Evolutionary conservation across 1,140 invertebrate genomes (phyloP).

Genomic region (Cotesia vestalis): DNA sequence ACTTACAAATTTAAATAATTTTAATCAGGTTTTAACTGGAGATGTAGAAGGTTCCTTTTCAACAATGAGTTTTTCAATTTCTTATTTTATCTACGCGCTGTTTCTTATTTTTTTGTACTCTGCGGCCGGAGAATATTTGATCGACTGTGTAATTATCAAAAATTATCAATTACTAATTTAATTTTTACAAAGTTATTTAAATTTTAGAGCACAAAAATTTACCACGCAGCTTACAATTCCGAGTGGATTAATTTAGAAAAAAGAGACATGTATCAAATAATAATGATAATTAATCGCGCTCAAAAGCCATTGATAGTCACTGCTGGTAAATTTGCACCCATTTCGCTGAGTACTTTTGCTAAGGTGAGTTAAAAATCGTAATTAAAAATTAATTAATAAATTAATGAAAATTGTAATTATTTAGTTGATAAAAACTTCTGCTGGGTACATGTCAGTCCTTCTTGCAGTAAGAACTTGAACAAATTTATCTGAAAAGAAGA

Average conservation of each 20-base stretch:
- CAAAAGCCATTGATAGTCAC: constrained; percentile 14
- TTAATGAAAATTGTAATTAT: background rate
- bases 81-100: background rate
- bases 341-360: constrained; percentile 13
- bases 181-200: background rate
- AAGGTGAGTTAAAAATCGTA: background rate
- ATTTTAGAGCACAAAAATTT: background rate
- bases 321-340: constrained; percentile 2
- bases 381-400: background rate
- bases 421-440: no score
- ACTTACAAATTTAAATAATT: background rate
- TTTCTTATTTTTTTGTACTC: constrained; percentile 6
- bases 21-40: constrained; percentile 4
- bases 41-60: background rate
- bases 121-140: constrained; percentile 12
- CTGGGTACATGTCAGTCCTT: no score
- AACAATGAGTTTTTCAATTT: constrained; percentile 19
- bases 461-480: no score
- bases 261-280: background rate
- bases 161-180: background rate
- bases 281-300: constrained; percentile 6
- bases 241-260: constrained; percentile 4
- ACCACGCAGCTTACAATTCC: background rate
- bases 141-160: background rate
- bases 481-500: no score